Evolutionary conservation across 2,113 vertebrate genomes (phyloP), one percentile per base, ranked within the genome.

Genomic region (Climacteris rufus): DNA sequence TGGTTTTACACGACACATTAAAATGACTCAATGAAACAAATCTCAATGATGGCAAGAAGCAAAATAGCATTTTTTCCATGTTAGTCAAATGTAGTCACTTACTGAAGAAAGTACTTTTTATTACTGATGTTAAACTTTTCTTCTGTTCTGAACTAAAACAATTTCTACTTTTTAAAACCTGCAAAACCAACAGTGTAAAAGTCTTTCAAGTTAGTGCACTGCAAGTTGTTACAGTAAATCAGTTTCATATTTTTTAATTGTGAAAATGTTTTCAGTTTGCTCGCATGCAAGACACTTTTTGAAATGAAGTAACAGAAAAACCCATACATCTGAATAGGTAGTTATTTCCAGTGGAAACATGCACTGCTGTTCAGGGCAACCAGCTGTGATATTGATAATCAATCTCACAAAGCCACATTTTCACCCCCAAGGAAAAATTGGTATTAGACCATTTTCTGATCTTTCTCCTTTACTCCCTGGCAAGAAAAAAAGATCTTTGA

Each of bases 21-120:
- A 92, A 81, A 89, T 18, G 52, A 91, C 24, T 85, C 90, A 96
- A 94, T 44, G 50, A 93, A 94, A 96, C 61, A 70, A 76, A 87
- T 92, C 60, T 90, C 68, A 87, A 39, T 65, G 86, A 94, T 57
- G 39, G 52, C 81, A 94, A 88, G 74, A 95, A 96, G 96, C 45
- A 89, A 79, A 92, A 63, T 0, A 94, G 69, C 80, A 89, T 90
- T 96, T 97, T 90, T 95, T 87, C 71, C 83, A 89, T 21, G 74
- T 91, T 85, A 96, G 87, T 94, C 82, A 97, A 96, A 97, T 71
- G 76, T 90, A 94, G 65, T 93, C 93, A 96, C 95, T 95, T 96
- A 94, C 78, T 96, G 85, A 93, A 92, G 68, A 93, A 95, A 95
- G 84, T 72, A 87, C 81, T 92, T 93, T 95, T 96, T 82, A 94